Evolutionary conservation across 2,113 vertebrate species (phyloP).

Genomic region (Atherinomorus stipes): DNA sequence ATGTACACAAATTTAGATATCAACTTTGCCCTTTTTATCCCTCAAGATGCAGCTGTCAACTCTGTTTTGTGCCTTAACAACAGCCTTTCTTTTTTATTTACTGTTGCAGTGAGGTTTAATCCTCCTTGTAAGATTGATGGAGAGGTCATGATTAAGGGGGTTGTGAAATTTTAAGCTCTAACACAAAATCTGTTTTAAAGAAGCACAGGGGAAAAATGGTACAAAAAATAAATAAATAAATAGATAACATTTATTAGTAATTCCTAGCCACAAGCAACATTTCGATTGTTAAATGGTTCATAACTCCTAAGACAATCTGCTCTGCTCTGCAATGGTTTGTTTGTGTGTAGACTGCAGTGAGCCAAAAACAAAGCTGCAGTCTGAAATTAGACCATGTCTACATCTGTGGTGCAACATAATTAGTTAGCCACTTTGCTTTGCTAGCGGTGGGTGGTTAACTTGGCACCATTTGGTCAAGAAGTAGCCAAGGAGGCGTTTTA

Average conservation of each 20-base stretch:
- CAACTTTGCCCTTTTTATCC: no score
- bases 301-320: slow-evolving; percentile 43
- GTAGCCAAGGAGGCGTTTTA: not conserved
- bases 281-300: slow-evolving; percentile 62
- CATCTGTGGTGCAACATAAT: slow-evolving; percentile 12
- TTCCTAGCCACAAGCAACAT: slow-evolving; percentile 30
- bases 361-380: slow-evolving; percentile 45
- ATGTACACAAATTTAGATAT: not conserved
- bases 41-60: not conserved
- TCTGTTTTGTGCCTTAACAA: slow-evolving; percentile 27
- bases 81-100: slow-evolving; percentile 33
- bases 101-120: slow-evolving; percentile 29
- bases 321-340: slow-evolving; percentile 18
- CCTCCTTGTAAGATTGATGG: slow-evolving; percentile 24
- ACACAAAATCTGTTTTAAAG: slow-evolving; percentile 55
- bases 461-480: not conserved
- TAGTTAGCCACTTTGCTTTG: slow-evolving; percentile 10
- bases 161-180: slow-evolving; percentile 30
- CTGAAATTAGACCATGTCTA: slow-evolving; percentile 36
- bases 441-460: not conserved
- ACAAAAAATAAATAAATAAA: slow-evolving; percentile 3
- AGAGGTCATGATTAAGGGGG: slow-evolving; percentile 44
- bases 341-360: slow-evolving; percentile 39
- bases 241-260: slow-evolving; percentile 27
- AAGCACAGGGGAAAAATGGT: not conserved